Base-by-base conservation (phyloP, 2,888 invertebrate genomes). In the Pseudoips prasinana region DNA sequence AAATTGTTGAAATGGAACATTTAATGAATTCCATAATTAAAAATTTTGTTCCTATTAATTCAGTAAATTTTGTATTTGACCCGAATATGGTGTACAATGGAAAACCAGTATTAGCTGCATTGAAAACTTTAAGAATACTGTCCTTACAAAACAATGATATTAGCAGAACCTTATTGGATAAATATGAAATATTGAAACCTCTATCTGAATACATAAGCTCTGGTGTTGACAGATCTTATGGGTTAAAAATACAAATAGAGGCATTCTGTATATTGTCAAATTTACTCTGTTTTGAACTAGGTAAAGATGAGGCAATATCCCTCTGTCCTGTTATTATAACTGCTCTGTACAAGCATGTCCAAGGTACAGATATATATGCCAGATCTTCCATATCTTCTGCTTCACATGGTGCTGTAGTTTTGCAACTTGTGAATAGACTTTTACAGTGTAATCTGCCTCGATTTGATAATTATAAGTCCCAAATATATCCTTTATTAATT, bases 101-200 rank as follows among this genome's bases (percentile, higher is more conserved):
- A 3, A 90, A 91, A 48, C 95, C 96, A 1, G 80, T 95, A 40
- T 71, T 92, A 31, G 86, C 92, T 29, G 94, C 94, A 5, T 66
- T 97, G 8, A 95, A 94, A 68, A 79, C 97, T 2, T 75, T 96
- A 19, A 90, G 96, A 55, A 84, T 95, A 30, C 70, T 97, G 17
- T 90, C 93, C 14, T 88, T 92, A 20, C 91, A 94, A 59, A 91
- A 89, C 25, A 77, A 75, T 58, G 81, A 86, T 42, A 77, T 92
- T 37, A 90, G 91, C 3, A 69, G 75, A 7, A 64, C 80, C 30
- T 72, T 94, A 40, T 73, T 92, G 24, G 70, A 75, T 8, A 90
- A 90, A 72, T 87, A 91, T 64, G 73, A 88, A 36, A 78, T 93
- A 30, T 48, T 92, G 31, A 86, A 90, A 48, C 83, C 90, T 10